Evolutionary conservation across 2,113 vertebrate genomes (phyloP).

Genomic region (Chloroceryle aenea): DNA sequence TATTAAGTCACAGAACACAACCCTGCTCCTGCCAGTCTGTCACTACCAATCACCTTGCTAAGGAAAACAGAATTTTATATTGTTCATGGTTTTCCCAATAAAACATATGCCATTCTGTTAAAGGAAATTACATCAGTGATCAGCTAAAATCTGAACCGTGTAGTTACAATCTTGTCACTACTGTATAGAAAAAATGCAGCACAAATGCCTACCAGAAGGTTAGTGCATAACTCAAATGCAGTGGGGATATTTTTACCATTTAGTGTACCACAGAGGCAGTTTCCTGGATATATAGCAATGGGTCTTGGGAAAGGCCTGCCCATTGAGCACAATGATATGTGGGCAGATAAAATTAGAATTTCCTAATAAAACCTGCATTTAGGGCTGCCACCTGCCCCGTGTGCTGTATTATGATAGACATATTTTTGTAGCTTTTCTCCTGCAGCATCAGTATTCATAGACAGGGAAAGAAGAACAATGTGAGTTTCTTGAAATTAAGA

Average conservation of each 20-base stretch:
- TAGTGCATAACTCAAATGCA: neutral
- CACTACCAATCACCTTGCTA: neutral
- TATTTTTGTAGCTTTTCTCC: neutral
- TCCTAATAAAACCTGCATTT: neutral
- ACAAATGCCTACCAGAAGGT: neutral
- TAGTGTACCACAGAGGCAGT: neutral
- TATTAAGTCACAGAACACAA: neutral
- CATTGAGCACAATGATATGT: neutral
- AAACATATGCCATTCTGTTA: neutral
- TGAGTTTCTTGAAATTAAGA: neutral
- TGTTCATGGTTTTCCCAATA: neutral
- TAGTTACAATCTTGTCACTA: neutral
- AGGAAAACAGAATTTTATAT: neutral
- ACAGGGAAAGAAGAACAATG: neutral
- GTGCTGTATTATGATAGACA: neutral
- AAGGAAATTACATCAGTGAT: neutral
- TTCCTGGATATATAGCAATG: neutral
- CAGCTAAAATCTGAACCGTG: conserved; percentile 6
- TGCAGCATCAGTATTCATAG: neutral
- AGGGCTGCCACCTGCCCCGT: neutral
- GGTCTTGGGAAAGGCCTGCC: neutral
- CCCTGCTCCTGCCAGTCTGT: neutral
- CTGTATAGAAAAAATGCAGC: neutral
- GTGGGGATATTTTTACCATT: neutral
- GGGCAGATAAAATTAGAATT: neutral